A percentile compares a stretch with the other conserved stretches of the same genome.
Evolutionary conservation across 2,888 invertebrate species (phyloP).

Genomic region (Trachelus stipa): DNA sequence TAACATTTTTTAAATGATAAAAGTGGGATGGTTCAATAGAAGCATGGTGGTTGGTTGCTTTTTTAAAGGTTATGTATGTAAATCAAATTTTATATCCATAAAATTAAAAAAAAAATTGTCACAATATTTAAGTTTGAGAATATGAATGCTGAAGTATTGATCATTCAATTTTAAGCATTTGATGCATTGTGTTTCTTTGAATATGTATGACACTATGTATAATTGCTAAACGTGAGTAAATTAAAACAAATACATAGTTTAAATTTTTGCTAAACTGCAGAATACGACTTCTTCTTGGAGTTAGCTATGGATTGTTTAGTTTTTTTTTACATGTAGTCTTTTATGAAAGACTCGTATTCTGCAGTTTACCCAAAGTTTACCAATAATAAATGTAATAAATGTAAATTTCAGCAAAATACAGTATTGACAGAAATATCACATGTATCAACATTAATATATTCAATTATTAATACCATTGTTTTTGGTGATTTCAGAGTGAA

Average conservation of each 20-base stretch:
- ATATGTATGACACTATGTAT: too few species aligned
- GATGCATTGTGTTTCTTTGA: too few species aligned
- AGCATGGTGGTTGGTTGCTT: background rate
- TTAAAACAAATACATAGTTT: too few species aligned
- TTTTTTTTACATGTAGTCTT: too few species aligned
- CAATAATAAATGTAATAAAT: too few species aligned
- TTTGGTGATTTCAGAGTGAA: conserved; percentile 45
- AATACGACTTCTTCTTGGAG: too few species aligned
- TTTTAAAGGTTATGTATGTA: background rate
- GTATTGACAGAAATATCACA: background rate
- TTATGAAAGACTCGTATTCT: too few species aligned
- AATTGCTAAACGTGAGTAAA: too few species aligned
- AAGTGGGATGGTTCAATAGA: background rate
- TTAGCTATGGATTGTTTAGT: too few species aligned
- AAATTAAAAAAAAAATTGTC: background rate
- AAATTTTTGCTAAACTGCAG: too few species aligned
- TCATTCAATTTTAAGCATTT: background rate
- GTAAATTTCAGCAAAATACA: background rate
- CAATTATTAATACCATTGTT: background rate
- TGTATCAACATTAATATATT: background rate
- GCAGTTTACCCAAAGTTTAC: too few species aligned
- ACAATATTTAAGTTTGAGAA: too few species aligned
- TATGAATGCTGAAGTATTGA: background rate
- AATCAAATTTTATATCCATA: background rate
- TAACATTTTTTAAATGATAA: background rate